Base-by-base conservation (phyloP, 2,113 vertebrate genomes). In the Heterochromis multidens region DNA sequence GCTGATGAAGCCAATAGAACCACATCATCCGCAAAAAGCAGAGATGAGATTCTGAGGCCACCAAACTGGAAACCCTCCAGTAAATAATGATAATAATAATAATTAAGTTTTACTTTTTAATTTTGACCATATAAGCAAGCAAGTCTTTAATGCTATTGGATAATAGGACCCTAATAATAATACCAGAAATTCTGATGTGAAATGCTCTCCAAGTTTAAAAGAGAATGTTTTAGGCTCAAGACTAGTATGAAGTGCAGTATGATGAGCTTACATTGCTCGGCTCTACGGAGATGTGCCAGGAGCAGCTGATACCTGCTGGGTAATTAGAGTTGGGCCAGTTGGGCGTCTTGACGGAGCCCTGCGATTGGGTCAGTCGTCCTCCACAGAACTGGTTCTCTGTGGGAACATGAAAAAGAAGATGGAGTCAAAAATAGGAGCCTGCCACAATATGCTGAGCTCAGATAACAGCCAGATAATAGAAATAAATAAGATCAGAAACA, bases 311-410 rank as follows among this genome's bases (percentile, higher is more conserved):
- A 89, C 97, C 97, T 77, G 97, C 95, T 61, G 97, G 97, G 92
- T 98, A 98, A 92, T 98, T 94, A 0, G 95, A 95, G 78, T 97
- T 96, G 0, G 97, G 97, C 97, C 97, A 98, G 95, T 98, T 98
- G 61, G 97, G 97, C 1, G 97, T 97, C 88, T 96, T 97, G 87
- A 98, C 89, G 0, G 96, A 96, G 23, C 97, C 97, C 77, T 97
- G 96, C 0, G 90, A 35, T 93, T 98, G 97, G 72, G 96, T 97
- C 81, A 98, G 91, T 40, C 96, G 96, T 29, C 97, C 97, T 79
- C 97, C 97, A 76, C 97, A 98, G 92, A 98, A 97, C 92, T 97
- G 97, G 90, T 97, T 95, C 82, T 98, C 97, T 98, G 89, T 65
- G 74, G 82, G 65, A 80, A 31, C 1, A 31, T n/a, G 43, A 27